These are phyloP conservation scores for Engystomops pustulosus DNA, from an alignment of 2,113 vertebrate species.

Conservation along the genomic window DNA sequence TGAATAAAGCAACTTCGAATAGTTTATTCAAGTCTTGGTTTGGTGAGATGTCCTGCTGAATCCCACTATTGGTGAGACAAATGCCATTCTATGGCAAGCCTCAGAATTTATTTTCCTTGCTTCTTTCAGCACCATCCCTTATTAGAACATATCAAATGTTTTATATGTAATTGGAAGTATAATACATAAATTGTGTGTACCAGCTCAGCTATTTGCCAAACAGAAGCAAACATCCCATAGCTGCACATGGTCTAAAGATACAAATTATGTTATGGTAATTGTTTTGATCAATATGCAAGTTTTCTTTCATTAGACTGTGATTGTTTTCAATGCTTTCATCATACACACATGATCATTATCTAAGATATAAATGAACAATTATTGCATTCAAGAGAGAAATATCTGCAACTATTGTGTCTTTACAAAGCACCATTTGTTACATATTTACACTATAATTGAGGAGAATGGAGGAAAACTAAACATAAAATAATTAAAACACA, in stretches of 20 bases:
- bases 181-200: background rate
- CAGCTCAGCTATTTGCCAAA: background rate
- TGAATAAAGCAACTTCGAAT: too few species aligned
- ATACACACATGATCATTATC: background rate
- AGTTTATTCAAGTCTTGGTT: too few species aligned
- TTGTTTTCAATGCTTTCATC: background rate
- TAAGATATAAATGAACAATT: constrained; percentile 9
- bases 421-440: background rate
- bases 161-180: background rate
- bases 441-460: background rate
- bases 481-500: background rate
- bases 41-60: too few species aligned
- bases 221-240: background rate
- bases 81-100: too few species aligned
- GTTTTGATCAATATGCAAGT: constrained; percentile 18
- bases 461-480: background rate
- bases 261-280: constrained; percentile 19
- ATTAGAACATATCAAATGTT: background rate
- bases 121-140: background rate
- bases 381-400: constrained; percentile 2
- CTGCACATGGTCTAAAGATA: constrained; percentile 4
- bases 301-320: background rate
- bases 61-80: too few species aligned
- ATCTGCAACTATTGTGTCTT: background rate
- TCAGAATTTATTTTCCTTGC: background rate